A percentile compares a stretch with the other conserved stretches of the same genome.
Conservation (phyloP, 2,888 invertebrate genomes). For the Netelia inedita region DNA sequence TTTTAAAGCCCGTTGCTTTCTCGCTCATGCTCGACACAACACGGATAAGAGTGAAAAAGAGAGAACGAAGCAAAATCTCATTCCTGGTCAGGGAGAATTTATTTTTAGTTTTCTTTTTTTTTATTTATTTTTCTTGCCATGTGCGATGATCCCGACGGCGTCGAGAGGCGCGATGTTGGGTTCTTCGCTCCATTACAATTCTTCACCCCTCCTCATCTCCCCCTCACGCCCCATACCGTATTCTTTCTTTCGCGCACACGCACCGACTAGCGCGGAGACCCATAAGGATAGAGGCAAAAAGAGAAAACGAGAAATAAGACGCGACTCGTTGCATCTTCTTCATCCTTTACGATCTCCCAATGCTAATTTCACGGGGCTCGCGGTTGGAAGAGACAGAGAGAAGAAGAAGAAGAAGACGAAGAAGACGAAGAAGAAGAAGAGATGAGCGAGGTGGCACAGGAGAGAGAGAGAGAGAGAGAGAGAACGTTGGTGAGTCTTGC, state of each 20-base stretch:
- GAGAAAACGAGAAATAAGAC: slow-evolving; percentile 23
- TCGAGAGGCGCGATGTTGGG: slow-evolving; percentile 39
- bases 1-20: slow-evolving; percentile 48
- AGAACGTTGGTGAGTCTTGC: slow-evolving; percentile 65
- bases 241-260: slow-evolving; percentile 68
- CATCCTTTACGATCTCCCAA: slow-evolving; percentile 82
- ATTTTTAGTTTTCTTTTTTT: slow-evolving; percentile 27
- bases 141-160: slow-evolving; percentile 51
- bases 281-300: slow-evolving; percentile 67
- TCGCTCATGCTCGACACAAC: slow-evolving; percentile 35
- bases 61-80: slow-evolving; percentile 53
- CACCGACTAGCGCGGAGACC: slow-evolving; percentile 68
- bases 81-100: slow-evolving; percentile 32
- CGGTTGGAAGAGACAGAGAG: slow-evolving; percentile 70
- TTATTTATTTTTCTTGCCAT: slow-evolving; percentile 31
- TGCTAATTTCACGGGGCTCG: slow-evolving; percentile 84
- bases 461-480: slow-evolving; percentile 31
- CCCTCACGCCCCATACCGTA: slow-evolving; percentile 67
- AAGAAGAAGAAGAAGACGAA: slow-evolving; percentile 41
- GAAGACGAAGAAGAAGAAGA: slow-evolving; percentile 42
- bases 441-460: neutral
- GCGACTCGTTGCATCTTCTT: slow-evolving; percentile 70
- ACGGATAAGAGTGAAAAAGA: neutral
- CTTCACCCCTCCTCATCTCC: slow-evolving; percentile 54
- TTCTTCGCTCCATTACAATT: slow-evolving; percentile 63